These are phyloP conservation scores for Luperina nickerlii DNA, from an alignment of 2,888 invertebrate species.

Conservation along the genomic window DNA sequence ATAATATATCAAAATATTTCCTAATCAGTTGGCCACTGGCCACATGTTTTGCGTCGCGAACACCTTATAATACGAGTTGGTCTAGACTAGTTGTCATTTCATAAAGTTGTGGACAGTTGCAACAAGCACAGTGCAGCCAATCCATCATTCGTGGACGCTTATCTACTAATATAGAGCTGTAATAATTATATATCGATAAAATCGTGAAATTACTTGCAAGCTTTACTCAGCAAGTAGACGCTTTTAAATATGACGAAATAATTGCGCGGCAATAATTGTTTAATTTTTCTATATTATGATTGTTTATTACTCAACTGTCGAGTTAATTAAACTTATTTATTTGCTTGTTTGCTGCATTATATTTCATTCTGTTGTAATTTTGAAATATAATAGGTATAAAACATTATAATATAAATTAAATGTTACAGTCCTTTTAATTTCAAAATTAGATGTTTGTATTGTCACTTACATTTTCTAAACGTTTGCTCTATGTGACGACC, in stretches of 20 bases:
- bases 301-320: constrained; percentile 7
- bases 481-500: constrained; percentile 37
- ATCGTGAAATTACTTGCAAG: constrained; percentile 51
- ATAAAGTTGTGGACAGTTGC: constrained; percentile 52
- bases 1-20: constrained; percentile 54
- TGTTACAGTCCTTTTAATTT: constrained; percentile 13
- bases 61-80: constrained; percentile 41
- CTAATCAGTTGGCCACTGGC: constrained; percentile 46
- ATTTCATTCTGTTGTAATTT: constrained; percentile 2
- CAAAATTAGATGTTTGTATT: constrained; percentile 8
- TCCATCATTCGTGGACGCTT: constrained; percentile 56
- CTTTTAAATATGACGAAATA: constrained; percentile 49
- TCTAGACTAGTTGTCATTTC: constrained; percentile 59
- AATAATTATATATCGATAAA: constrained; percentile 49
- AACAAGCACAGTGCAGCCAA: constrained; percentile 42
- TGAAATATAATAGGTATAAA: not conserved
- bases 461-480: constrained; percentile 21
- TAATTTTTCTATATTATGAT: constrained; percentile 14
- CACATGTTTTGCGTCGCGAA: constrained; percentile 38
- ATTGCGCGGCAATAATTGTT: constrained; percentile 22
- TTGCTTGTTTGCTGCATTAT: not conserved
- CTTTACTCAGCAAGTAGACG: constrained; percentile 10
- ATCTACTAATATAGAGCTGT: constrained; percentile 46
- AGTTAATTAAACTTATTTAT: constrained; percentile 24
- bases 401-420: constrained; percentile 7